Evolutionary conservation across 2,888 invertebrate species (phyloP).

Genomic region (Rhagophthalmus giganteus): DNA sequence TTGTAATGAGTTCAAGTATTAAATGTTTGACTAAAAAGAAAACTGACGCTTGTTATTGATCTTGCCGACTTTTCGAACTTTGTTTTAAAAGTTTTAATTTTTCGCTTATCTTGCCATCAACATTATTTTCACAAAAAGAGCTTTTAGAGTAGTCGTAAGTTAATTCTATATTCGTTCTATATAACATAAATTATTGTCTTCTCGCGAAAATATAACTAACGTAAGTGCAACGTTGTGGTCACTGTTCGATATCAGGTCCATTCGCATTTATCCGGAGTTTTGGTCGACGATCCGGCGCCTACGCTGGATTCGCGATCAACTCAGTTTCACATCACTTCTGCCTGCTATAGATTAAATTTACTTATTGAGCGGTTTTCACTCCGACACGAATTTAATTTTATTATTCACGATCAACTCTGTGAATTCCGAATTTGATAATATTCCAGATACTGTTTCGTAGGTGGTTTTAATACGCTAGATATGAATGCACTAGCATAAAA

Average conservation of each 20-base stretch:
- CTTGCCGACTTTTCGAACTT: conserved; percentile 14
- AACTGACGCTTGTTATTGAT: conserved; percentile 19
- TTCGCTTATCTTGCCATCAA: conserved; percentile 4
- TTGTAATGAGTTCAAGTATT: conserved; percentile 19
- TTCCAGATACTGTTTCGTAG: too few species aligned
- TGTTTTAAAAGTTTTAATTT: conserved; percentile 12
- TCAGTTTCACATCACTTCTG: conserved; percentile 17
- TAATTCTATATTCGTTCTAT: not conserved
- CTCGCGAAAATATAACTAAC: conserved; percentile 21
- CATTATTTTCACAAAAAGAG: conserved; percentile 4
- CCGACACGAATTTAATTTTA: conserved; percentile 15
- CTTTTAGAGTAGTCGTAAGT: too few species aligned
- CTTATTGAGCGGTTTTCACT: conserved; percentile 20
- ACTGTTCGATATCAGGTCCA: conserved; percentile 22
- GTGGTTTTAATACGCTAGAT: too few species aligned
- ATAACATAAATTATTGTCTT: conserved; percentile 19
- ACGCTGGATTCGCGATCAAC: conserved; percentile 9
- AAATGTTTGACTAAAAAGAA: conserved; percentile 16
- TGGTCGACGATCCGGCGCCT: conserved; percentile 27
- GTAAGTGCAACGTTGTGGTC: conserved; percentile 25
- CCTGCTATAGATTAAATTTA: conserved; percentile 22
- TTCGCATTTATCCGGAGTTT: conserved; percentile 21
- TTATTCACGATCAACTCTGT: too few species aligned
- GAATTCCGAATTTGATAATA: too few species aligned
- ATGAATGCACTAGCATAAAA: too few species aligned